Conservation (phyloP, 2,888 invertebrate species). For the Encarsia formosa region DNA sequence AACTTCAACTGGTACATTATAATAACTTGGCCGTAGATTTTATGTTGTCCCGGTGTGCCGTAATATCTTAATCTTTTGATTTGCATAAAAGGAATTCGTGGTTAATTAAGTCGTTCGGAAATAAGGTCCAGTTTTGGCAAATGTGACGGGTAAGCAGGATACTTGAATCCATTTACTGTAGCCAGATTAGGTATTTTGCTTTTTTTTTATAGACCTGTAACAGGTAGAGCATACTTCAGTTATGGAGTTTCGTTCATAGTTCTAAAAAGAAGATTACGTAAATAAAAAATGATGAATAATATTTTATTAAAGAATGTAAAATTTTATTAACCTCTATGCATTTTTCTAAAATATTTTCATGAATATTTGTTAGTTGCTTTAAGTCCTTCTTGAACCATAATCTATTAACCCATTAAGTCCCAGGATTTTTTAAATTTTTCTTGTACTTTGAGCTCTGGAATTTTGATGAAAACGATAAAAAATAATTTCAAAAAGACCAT, state of each 20-base stretch:
- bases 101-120: constrained; percentile 20
- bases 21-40: constrained; percentile 17
- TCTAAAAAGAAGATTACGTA: background rate
- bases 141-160: constrained; percentile 6
- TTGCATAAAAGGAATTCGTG: constrained; percentile 11
- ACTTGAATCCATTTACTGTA: constrained; percentile 5
- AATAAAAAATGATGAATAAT: background rate
- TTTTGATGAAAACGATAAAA: background rate
- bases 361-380: background rate
- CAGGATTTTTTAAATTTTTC: no score
- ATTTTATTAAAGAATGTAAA: background rate
- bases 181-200: background rate
- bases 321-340: background rate
- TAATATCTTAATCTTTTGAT: constrained; percentile 5
- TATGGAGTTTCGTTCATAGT: background rate
- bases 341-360: background rate
- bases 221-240: background rate
- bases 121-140: constrained; percentile 13
- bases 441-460: no score
- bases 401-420: background rate
- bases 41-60: constrained; percentile 5
- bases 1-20: constrained; percentile 13
- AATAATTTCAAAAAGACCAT: no score
- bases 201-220: background rate
- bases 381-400: constrained; percentile 9